phyloP scores from a whole-genome alignment of 1,140 invertebrate species.

The Anagrus nilaparvatae region DNA sequence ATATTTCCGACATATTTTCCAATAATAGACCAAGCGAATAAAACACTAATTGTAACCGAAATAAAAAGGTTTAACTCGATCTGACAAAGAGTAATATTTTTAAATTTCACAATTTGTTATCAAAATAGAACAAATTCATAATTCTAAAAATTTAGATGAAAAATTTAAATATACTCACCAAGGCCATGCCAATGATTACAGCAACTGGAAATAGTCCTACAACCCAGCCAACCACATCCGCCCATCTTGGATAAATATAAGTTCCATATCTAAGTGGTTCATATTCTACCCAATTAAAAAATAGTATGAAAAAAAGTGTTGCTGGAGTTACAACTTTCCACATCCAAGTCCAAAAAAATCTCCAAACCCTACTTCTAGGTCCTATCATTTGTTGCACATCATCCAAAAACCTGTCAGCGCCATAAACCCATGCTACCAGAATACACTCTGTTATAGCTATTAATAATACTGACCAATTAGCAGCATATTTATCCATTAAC shows the following conservation, averaged over 20 bases:
- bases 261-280: constrained; percentile 61
- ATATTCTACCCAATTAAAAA: constrained; percentile 77
- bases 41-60: too few species aligned
- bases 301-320: constrained; percentile 64
- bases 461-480: constrained; percentile 74
- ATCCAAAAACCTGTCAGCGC: constrained; percentile 66
- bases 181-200: constrained; percentile 56
- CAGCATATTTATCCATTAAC: constrained; percentile 78
- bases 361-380: constrained; percentile 54
- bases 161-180: constrained; percentile 42
- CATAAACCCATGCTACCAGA: constrained; percentile 73
- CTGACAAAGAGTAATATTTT: background rate
- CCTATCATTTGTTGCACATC: constrained; percentile 76
- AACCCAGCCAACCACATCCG: constrained; percentile 66
- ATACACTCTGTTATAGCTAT: constrained; percentile 73
- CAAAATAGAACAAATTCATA: too few species aligned
- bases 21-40: too few species aligned
- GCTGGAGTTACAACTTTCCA: constrained; percentile 72
- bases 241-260: constrained; percentile 67
- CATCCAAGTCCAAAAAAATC: constrained; percentile 70
- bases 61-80: too few species aligned
- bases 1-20: too few species aligned
- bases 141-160: background rate
- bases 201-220: constrained; percentile 61
- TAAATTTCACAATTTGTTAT: background rate